Percentiles rank a stretch among this genome's conserved stretches.
Conservation (phyloP, 2,888 invertebrate species). For the Calameuta idolon region DNA sequence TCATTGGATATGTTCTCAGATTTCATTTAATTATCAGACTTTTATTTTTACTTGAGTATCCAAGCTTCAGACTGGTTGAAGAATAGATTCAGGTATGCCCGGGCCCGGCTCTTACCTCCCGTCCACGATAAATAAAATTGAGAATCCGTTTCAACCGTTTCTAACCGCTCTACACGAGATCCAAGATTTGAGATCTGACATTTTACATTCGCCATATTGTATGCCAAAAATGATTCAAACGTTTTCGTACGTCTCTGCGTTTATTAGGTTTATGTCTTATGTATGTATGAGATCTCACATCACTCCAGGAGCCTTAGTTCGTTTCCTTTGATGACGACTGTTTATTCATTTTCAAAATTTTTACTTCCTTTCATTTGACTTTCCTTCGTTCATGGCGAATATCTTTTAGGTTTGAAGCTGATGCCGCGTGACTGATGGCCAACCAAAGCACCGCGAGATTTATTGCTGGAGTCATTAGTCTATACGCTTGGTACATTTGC, state of each 20-base stretch:
- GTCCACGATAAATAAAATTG: not conserved
- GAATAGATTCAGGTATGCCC: not conserved
- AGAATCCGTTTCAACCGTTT: not conserved
- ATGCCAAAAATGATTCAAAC: not conserved
- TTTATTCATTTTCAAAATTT: not conserved
- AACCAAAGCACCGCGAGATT: not conserved
- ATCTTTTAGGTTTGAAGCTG: not conserved
- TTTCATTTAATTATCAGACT: not conserved
- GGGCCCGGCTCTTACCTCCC: not conserved
- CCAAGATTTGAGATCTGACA: not conserved
- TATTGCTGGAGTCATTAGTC: not conserved
- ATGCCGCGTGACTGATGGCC: not conserved
- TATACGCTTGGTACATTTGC: not conserved
- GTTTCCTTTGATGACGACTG: not conserved
- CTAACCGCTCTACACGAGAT: not conserved
- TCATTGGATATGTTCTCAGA: not conserved
- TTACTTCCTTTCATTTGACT: not conserved
- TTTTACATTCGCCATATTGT: not conserved
- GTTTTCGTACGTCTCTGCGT: not conserved
- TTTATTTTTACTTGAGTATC: not conserved
- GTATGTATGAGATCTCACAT: not conserved
- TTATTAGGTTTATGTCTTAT: not conserved
- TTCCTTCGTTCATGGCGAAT: not conserved
- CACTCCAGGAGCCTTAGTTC: not conserved
- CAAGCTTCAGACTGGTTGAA: not conserved